Evolutionary conservation across 2,797 vertebrate genomes (phyloP), one percentile per base, ranked within the genome.

Genomic region (Enoplosus armatus): DNA sequence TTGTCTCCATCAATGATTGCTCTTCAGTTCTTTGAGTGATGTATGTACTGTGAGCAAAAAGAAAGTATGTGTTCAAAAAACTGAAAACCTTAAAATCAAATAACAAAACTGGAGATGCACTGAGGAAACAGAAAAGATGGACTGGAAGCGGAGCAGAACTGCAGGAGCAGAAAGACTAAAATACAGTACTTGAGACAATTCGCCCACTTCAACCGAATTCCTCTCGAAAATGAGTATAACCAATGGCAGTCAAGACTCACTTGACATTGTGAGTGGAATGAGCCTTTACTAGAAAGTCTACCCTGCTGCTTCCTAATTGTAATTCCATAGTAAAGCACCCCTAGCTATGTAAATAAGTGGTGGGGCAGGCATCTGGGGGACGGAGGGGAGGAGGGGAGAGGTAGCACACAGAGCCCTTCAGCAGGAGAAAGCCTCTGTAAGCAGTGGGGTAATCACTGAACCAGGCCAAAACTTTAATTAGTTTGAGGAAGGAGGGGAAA

Each of bases 401-500:
- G 88, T 72, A 77, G 88, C 24, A 70, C 79, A 85, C 84, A 78
- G 85, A 90, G 85, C 89, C 91, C 87, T 88, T 87, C 87, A 92
- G 92, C 89, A 84, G 85, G 87, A 94, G 93, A 93, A 92, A 89
- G 89, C 90, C 89, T 91, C 93, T 87, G 90, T 93, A 92, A 94
- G 93, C 93, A 93, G 93, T 88, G 90, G 87, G 92, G 92, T 94
- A 94, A 94, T 95, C 93, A 94, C 93, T 94, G 94, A 94, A 94
- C 92, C 93, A 93, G 91, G 93, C 93, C 90, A 94, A 94, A 95
- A 94, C 93, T 95, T 95, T 95, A 94, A 95, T 95, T 95, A 95
- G 94, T 95, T 95, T 94, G 89, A 90, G 92, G 89, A 92, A 90
- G 85, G 85, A 90, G 90, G 85, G 86, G 84, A 47, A 77, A 86